Percentiles rank a stretch among this genome's conserved stretches.
These are phyloP conservation scores for Chrysolina americana DNA, from an alignment of 2,888 invertebrate species.

Conservation along the genomic window DNA sequence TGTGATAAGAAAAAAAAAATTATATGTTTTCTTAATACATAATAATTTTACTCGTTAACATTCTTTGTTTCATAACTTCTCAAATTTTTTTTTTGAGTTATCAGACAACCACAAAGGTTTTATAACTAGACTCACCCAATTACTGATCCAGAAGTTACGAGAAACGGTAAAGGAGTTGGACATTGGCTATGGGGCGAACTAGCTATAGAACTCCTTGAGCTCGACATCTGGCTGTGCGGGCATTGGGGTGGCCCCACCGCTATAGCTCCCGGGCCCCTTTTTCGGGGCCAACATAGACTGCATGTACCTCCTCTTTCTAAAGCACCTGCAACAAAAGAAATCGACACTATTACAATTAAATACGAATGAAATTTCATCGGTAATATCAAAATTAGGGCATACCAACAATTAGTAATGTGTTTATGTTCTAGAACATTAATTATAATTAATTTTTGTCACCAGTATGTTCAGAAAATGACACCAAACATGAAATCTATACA, in stretches of 20 bases:
- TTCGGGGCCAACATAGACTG: conserved; percentile 66
- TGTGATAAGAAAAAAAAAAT: too few relatives aligned
- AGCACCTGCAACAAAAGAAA: conserved; percentile 60
- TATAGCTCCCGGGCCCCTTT: conserved; percentile 66
- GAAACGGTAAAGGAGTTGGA: conserved; percentile 83
- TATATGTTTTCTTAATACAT: too few relatives aligned
- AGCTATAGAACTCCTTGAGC: conserved; percentile 77
- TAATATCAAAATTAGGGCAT: too few relatives aligned
- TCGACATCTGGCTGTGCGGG: conserved; percentile 80
- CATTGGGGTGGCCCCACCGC: conserved; percentile 78
- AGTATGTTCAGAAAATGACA: too few relatives aligned
- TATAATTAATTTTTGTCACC: too few relatives aligned
- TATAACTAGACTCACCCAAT: conserved; percentile 71
- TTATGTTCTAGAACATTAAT: too few relatives aligned
- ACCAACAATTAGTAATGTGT: too few relatives aligned
- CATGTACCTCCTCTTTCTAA: conserved; percentile 66
- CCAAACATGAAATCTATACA: too few relatives aligned
- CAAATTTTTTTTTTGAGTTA: too few relatives aligned
- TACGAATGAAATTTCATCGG: too few relatives aligned
- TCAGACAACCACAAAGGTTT: not conserved
- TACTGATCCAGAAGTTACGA: conserved; percentile 80
- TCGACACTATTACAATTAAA: not conserved
- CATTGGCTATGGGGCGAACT: conserved; percentile 79
- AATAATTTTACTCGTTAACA: too few relatives aligned
- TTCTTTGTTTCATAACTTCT: too few relatives aligned